phyloP scores from a whole-genome alignment of 2,113 vertebrate species.

The Bombycilla garrulus region DNA sequence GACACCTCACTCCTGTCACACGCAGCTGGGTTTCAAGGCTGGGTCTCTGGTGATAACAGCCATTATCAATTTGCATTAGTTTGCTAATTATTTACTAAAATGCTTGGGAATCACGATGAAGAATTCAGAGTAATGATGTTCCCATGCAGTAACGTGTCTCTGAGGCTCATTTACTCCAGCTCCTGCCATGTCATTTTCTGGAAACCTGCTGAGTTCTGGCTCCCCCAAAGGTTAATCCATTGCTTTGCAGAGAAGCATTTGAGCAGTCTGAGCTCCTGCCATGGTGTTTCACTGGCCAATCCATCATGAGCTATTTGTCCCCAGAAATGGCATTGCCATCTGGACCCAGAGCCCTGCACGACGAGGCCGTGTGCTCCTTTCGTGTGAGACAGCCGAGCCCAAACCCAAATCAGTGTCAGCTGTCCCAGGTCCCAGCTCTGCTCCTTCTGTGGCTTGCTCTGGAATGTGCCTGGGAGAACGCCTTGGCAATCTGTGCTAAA shows the following conservation, averaged over 20 bases:
- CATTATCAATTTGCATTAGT: background rate
- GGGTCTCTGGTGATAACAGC: background rate
- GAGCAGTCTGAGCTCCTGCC: background rate
- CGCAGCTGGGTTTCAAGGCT: background rate
- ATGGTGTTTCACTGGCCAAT: background rate
- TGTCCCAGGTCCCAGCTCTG: constrained; percentile 23
- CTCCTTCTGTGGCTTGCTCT: background rate
- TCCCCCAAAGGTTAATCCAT: background rate
- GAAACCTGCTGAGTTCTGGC: background rate
- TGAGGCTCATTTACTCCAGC: background rate
- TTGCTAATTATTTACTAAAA: background rate
- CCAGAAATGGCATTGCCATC: background rate
- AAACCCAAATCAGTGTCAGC: constrained; percentile 15
- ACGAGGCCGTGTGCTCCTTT: background rate
- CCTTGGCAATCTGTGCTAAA: constrained; percentile 5
- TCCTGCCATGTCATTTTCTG: background rate
- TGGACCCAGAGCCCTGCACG: background rate
- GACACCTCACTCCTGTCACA: background rate
- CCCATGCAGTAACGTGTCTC: background rate
- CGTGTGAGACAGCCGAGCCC: background rate
- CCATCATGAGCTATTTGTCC: background rate
- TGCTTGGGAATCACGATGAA: background rate
- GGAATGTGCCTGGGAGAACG: background rate
- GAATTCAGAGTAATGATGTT: background rate
- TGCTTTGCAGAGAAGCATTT: background rate